These are phyloP conservation scores for Myotis pilosus DNA, from an alignment of 2,797 vertebrate genomes.

Conservation along the genomic window DNA sequence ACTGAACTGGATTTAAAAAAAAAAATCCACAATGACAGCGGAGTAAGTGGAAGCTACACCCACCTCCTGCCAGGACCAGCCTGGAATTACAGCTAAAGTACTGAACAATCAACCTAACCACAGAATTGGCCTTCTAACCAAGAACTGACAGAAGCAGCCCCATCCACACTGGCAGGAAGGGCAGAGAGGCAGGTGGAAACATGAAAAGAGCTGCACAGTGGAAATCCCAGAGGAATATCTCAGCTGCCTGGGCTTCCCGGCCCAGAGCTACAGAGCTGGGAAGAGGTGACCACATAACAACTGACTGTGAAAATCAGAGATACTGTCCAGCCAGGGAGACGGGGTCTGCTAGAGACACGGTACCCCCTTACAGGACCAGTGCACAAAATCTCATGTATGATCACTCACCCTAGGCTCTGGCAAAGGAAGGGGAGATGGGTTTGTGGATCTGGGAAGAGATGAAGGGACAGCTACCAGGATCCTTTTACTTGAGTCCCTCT, in stretches of 20 bases:
- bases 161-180: background rate
- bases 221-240: too few relatives aligned
- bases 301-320: background rate
- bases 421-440: background rate
- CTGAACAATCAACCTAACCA: background rate
- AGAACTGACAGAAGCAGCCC: background rate
- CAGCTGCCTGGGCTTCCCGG: background rate
- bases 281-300: background rate
- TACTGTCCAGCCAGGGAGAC: background rate
- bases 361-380: background rate
- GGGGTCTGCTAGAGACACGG: background rate
- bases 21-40: background rate
- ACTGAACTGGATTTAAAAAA: background rate
- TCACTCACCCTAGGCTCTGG: background rate
- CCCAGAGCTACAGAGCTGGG: background rate
- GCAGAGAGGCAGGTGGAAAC: background rate
- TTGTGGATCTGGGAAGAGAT: background rate
- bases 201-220: background rate
- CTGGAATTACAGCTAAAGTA: background rate
- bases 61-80: background rate
- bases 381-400: background rate
- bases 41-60: background rate
- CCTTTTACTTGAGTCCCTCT: background rate
- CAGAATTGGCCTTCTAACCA: background rate
- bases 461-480: background rate